Percentiles rank a stretch among this genome's conserved stretches.
Evolutionary conservation across 2,797 vertebrate species (phyloP).

Genomic region (Adelosebastes latens): DNA sequence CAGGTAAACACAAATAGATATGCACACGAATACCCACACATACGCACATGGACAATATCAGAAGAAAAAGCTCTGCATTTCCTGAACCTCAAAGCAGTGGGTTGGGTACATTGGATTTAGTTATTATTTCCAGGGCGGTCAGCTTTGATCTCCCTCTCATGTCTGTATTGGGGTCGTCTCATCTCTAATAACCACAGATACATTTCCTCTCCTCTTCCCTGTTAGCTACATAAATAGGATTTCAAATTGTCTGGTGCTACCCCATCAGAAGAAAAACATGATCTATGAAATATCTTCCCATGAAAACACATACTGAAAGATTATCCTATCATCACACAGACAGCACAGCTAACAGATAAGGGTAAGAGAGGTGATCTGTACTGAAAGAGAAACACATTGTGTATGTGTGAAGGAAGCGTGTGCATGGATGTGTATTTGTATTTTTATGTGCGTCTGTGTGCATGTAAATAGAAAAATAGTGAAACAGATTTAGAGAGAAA

Average conservation of each 20-base stretch:
- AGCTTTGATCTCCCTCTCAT: constrained; percentile 75
- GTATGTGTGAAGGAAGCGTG: constrained; percentile 5
- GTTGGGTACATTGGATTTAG: constrained; percentile 62
- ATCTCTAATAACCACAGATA: constrained; percentile 74
- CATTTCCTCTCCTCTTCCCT: constrained; percentile 67
- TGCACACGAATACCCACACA: constrained; percentile 3
- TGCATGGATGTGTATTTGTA: neutral
- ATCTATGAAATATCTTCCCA: constrained; percentile 75
- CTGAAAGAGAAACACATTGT: constrained; percentile 36
- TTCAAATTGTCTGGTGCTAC: constrained; percentile 74
- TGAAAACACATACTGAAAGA: constrained; percentile 70
- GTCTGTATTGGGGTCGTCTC: constrained; percentile 69
- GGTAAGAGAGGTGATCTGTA: constrained; percentile 58
- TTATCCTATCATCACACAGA: constrained; percentile 75
- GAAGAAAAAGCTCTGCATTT: constrained; percentile 45
- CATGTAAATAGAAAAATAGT: constrained; percentile 23
- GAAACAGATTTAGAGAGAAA: constrained; percentile 35
- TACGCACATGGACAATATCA: constrained; percentile 5
- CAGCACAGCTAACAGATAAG: constrained; percentile 62
- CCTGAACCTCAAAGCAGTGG: constrained; percentile 51
- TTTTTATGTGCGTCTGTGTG: constrained; percentile 23
- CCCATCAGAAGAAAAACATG: constrained; percentile 70
- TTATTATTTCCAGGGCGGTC: constrained; percentile 73
- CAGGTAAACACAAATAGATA: constrained; percentile 38
- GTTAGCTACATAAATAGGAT: constrained; percentile 77